Conservation (phyloP, 2,113 vertebrate genomes). For the Isurus oxyrinchus region DNA sequence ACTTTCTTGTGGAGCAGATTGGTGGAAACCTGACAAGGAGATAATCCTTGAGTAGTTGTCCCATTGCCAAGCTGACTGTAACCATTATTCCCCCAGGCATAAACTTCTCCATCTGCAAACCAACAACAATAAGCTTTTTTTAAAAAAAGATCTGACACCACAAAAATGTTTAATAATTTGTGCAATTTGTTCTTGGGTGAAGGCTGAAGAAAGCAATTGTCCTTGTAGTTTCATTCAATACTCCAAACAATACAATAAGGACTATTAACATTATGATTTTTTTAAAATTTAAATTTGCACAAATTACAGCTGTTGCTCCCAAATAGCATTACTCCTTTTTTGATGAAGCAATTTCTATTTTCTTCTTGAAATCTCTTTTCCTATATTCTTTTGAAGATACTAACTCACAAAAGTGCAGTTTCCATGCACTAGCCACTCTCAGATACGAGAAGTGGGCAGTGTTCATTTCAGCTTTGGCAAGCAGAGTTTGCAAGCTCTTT, state of each 20-base stretch:
- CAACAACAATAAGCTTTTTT: constrained; percentile 37
- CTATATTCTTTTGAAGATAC: neutral
- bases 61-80: constrained; percentile 94
- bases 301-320: neutral
- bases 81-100: constrained; percentile 94
- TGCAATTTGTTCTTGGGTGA: neutral
- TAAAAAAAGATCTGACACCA: neutral
- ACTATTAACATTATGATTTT: neutral
- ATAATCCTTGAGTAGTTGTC: constrained; percentile 78
- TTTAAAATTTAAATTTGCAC: neutral
- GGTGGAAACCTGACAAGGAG: constrained; percentile 84
- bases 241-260: neutral
- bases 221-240: neutral
- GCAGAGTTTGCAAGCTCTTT: neutral
- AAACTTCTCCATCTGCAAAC: constrained; percentile 85
- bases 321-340: neutral
- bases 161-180: neutral
- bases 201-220: neutral
- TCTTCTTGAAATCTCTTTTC: neutral
- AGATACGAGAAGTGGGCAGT: neutral
- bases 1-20: constrained; percentile 88
- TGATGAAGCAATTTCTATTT: neutral
- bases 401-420: neutral
- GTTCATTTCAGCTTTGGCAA: neutral
- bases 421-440: neutral